Conservation (phyloP, 2,797 vertebrate genomes). For the Sternarchorhynchus goeldii region DNA sequence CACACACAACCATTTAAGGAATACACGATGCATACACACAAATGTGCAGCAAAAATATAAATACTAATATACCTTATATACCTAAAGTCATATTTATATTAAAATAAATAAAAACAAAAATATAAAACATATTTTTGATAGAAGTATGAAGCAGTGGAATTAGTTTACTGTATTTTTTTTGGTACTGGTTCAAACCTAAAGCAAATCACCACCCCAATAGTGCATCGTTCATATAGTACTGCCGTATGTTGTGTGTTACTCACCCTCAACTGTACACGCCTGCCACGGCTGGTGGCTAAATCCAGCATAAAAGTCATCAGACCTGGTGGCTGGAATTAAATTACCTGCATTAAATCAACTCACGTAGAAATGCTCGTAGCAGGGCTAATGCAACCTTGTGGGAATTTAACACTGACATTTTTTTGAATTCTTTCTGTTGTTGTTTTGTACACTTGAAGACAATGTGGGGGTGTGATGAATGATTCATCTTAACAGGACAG, state of each 20-base stretch:
- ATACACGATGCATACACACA: neutral
- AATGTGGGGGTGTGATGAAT: constrained; percentile 48
- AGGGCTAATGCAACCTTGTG: constrained; percentile 17
- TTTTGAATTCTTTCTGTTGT: constrained; percentile 14
- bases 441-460: constrained; percentile 24
- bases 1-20: neutral
- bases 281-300: constrained; percentile 12
- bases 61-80: neutral
- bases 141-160: constrained; percentile 66
- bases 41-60: neutral
- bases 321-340: constrained; percentile 14
- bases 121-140: too few species aligned
- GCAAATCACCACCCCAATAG: neutral
- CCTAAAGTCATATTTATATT: neutral
- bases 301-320: neutral
- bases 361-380: neutral
- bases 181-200: constrained; percentile 14
- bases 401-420: constrained; percentile 40
- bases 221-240: neutral
- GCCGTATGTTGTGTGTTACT: neutral
- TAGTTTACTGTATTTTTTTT: constrained; percentile 51
- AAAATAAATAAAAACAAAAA: too few species aligned
- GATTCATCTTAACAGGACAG: constrained; percentile 62
- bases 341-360: constrained; percentile 43
- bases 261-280: neutral